Conservation (phyloP, 2,113 vertebrate species). For the Bujurquina vittata region DNA sequence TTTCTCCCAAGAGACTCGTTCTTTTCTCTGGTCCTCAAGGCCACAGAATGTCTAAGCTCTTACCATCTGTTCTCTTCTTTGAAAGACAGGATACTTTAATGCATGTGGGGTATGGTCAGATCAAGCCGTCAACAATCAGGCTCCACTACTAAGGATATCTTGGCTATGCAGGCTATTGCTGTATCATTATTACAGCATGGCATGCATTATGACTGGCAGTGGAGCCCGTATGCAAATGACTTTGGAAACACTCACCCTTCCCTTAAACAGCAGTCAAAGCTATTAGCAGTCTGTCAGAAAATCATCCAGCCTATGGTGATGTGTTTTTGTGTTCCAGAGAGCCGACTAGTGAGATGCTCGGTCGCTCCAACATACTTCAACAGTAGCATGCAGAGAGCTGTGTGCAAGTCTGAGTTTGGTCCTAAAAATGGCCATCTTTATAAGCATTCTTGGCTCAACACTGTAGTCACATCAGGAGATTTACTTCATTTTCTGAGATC, state of each 20-base stretch:
- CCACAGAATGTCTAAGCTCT: not conserved
- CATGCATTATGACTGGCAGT: constrained; percentile 31
- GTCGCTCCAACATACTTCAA: constrained; percentile 23
- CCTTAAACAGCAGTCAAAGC: constrained; percentile 46
- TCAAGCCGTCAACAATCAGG: constrained; percentile 52
- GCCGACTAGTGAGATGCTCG: constrained; percentile 37
- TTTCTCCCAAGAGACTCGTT: constrained; percentile 11
- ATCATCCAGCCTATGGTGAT: constrained; percentile 44
- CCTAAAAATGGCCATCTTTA: constrained; percentile 13
- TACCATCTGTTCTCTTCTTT: constrained; percentile 55
- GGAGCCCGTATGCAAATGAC: constrained; percentile 35
- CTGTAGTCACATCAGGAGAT: not conserved
- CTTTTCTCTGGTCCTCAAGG: constrained; percentile 18
- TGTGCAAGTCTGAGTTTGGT: not conserved
- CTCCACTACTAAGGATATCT: constrained; percentile 39
- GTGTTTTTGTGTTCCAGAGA: constrained; percentile 47
- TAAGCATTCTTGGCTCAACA: not conserved
- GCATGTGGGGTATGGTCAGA: constrained; percentile 36
- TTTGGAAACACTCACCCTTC: constrained; percentile 28
- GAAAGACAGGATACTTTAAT: constrained; percentile 17
- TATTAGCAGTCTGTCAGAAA: constrained; percentile 55
- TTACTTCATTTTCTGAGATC: not conserved
- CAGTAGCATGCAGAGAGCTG: not conserved
- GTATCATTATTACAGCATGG: constrained; percentile 43
- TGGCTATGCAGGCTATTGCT: constrained; percentile 10